Evolutionary conservation across 2,888 invertebrate species (phyloP), one percentile per base, ranked within the genome.

Genomic region (Ormyrus thymus): DNA sequence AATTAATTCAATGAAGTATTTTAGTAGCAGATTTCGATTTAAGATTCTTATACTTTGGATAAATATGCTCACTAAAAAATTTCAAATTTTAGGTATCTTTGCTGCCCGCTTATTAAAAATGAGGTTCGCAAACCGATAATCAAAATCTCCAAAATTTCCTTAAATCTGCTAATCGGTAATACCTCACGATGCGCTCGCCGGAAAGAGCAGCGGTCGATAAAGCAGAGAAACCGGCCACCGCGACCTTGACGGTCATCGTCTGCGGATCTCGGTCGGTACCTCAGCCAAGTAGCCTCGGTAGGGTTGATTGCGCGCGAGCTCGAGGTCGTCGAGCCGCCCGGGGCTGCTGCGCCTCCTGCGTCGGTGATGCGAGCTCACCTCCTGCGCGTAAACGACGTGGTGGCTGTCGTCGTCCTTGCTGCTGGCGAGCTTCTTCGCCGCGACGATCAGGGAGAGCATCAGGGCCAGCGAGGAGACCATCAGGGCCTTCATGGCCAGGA

Each of bases 401-500:
- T 91, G 90, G 7, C 93, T 93, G 6, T 93, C 93, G 45, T 92
- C 92, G 6, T 92, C 92, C 45, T 93, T 93, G 45, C 90, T 88
- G 1, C 93, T 92, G 0, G 94, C 90, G 74, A 95, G 89, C 81
- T 95, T 94, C 90, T 96, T 96, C 59, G 95, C 91, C 2, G 95
- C 95, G 0, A 95, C 92, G 59, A 96, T 92, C n/a, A 93, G 92
- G 59, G 96, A 94, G 76, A 96, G 90, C 93, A 95, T 93, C 10
- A 96, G 89, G 0, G 96, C 96, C 76, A 95, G 88, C 0, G 94
- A 94, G 64, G 95, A 94, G 6, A 93, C 92, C 83, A 94, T 93
- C 70, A 94, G 86, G 0, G 94, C 94, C 91, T 96, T 96, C 94
- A 95, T 94, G 43, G 96, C 95, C 0, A 96, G 88, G 0, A 95